phyloP scores from a whole-genome alignment of 2,888 invertebrate genomes.

The Drosophila putrida region DNA sequence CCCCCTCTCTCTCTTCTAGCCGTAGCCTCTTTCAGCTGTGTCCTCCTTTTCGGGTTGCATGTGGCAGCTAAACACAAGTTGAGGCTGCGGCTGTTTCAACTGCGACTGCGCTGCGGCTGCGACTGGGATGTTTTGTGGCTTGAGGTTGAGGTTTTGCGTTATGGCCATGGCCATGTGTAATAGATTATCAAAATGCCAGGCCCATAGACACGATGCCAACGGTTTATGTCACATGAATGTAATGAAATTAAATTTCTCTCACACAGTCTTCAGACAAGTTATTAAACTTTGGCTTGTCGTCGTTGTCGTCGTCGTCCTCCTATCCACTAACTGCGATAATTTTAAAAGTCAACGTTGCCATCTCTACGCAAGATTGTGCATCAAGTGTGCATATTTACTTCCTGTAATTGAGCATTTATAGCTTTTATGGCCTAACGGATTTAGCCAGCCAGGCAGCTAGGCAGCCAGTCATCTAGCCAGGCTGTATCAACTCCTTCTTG shows the following conservation, averaged over 20 bases:
- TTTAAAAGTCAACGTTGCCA: constrained; percentile 75
- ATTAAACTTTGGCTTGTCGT: constrained; percentile 68
- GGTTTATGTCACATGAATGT: constrained; percentile 80
- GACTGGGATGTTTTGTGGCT: constrained; percentile 70
- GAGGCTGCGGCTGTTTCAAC: constrained; percentile 32
- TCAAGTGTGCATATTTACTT: constrained; percentile 82
- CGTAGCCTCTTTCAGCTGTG: constrained; percentile 32
- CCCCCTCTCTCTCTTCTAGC: neutral
- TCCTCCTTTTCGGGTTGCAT: constrained; percentile 66
- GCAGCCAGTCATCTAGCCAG: constrained; percentile 7
- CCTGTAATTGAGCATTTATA: constrained; percentile 82
- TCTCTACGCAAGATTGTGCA: constrained; percentile 81
- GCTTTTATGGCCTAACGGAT: constrained; percentile 83
- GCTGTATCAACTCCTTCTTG: neutral
- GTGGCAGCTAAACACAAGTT: constrained; percentile 45
- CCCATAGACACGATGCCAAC: constrained; percentile 68
- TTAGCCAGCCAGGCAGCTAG: constrained; percentile 46
- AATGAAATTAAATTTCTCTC: constrained; percentile 81
- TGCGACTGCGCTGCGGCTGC: constrained; percentile 32
- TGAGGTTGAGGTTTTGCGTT: constrained; percentile 76
- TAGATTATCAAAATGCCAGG: constrained; percentile 81
- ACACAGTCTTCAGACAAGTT: constrained; percentile 54
- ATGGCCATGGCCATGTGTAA: constrained; percentile 76
- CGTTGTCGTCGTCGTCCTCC: constrained; percentile 12
- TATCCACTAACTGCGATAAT: constrained; percentile 65